Base-by-base conservation (phyloP, 1,140 invertebrate species). In the Drosophila gunungcola region DNA sequence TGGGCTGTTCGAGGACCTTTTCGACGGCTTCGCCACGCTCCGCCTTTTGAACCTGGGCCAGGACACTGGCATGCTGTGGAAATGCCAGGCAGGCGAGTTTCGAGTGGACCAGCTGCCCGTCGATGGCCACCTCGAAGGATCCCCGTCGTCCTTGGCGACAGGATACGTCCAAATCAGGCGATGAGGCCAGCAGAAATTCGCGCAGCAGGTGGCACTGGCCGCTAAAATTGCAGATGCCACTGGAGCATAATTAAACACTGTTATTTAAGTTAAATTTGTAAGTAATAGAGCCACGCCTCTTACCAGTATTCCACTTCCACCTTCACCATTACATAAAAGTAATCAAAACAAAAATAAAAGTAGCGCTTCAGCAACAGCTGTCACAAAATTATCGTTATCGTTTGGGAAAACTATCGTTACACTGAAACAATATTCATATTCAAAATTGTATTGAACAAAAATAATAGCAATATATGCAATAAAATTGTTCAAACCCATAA, bases 71-170 rank as follows among this genome's bases (percentile, higher is more conserved):
- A 72, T 93, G 93, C 41, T 93, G 93, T 1, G 95, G 95, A 80
- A 95, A 95, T 12, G 94, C 93, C 79, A 94, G 78, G 7, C 93
- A 93, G 70, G 94, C 91, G 21, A 95, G 84, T 84, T 95, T 95
- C 7, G 95, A 95, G 78, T 95, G 94, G 27, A 95, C 93, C 57
- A 94, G 76, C 39, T 92, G 89, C 2, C 93, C 93, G 70, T 95
- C 94, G 7, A 95, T 92, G 55, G 85, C 91, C 16, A 95, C 93
- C 92, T 95, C 95, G 89, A 95, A 95, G 2, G 94, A 93, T n/a
- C 93, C 94, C 93, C 90, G 82, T 0, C 91, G 65, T 4, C 91
- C 91, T 36, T 77, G 70, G 1, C 55, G 75, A 39, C 91, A 92
- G 3, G 61, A 13, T 1, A 92, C 78, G 61, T 92, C 69, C 12